Evolutionary conservation across 53 echinoderm and acorn worm species (phyloP).

Genomic region (Hippasteria phrygiana): DNA sequence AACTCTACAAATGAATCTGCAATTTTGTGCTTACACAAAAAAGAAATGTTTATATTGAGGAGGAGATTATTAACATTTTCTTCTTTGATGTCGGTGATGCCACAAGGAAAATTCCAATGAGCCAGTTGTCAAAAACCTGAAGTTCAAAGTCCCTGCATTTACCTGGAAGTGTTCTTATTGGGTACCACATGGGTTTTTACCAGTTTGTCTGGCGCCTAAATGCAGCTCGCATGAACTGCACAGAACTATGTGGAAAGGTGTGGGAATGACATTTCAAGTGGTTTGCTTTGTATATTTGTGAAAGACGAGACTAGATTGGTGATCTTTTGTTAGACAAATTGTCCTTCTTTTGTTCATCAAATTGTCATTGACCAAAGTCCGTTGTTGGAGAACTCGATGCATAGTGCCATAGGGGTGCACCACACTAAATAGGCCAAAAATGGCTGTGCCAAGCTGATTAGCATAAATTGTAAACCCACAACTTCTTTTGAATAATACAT

Average conservation of each 20-base stretch:
- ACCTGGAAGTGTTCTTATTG: neutral
- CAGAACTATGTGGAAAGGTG: constrained; percentile 23
- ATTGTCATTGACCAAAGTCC: neutral
- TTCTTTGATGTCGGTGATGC: too few species aligned
- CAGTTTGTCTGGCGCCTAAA: constrained; percentile 24
- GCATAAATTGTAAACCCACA: too few species aligned
- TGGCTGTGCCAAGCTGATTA: too few species aligned
- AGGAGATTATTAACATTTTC: too few species aligned
- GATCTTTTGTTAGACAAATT: neutral
- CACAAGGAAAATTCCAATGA: too few species aligned
- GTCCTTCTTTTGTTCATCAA: neutral
- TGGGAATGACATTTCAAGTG: neutral
- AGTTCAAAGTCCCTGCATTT: neutral
- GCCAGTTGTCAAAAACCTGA: neutral
- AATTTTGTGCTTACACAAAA: too few species aligned
- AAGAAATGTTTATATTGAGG: too few species aligned
- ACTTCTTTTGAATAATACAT: too few species aligned
- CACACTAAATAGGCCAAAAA: too few species aligned
- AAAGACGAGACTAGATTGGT: neutral
- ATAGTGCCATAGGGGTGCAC: too few species aligned
- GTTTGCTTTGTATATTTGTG: constrained; percentile 2
- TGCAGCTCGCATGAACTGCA: neutral
- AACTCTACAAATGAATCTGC: too few species aligned
- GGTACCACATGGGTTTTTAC: neutral
- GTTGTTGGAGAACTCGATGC: neutral